These are phyloP conservation scores for Andrena fulva DNA, from an alignment of 2,888 invertebrate genomes.

Conservation along the genomic window DNA sequence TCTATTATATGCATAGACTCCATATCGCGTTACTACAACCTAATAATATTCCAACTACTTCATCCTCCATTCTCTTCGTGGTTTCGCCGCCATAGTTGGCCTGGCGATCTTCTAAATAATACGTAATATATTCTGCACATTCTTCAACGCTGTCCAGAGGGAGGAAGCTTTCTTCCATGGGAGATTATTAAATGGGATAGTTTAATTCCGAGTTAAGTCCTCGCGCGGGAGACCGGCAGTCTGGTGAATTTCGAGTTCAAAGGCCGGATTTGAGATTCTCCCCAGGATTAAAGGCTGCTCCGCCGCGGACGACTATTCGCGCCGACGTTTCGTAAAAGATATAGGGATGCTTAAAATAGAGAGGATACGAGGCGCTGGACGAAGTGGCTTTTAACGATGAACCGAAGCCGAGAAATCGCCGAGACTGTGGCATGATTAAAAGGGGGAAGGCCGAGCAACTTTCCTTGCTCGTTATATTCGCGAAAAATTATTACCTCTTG, in stretches of 20 bases:
- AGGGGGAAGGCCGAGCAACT: background rate
- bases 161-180: background rate
- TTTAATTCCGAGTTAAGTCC: conserved; percentile 43
- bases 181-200: conserved; percentile 43
- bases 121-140: too few relatives aligned
- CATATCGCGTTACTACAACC: too few relatives aligned
- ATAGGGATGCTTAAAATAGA: conserved; percentile 76
- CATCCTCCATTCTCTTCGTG: background rate
- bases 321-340: conserved; percentile 68
- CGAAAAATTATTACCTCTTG: background rate
- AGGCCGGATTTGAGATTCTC: conserved; percentile 56
- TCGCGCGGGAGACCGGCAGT: conserved; percentile 15
- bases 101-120: background rate
- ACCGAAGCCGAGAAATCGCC: conserved; percentile 44
- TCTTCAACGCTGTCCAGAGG: background rate
- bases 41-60: background rate
- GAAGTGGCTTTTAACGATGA: conserved; percentile 54
- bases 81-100: background rate
- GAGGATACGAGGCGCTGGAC: conserved; percentile 54
- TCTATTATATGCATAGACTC: too few relatives aligned
- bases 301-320: conserved; percentile 57
- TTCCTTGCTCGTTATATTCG: background rate
- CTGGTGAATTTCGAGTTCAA: conserved; percentile 67
- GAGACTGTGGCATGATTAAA: conserved; percentile 49
- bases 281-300: conserved; percentile 73